A percentile compares a stretch with the other conserved stretches of the same genome.
These are phyloP conservation scores for Trichopria drosophilae DNA, from an alignment of 2,888 invertebrate genomes.

Conservation along the genomic window DNA sequence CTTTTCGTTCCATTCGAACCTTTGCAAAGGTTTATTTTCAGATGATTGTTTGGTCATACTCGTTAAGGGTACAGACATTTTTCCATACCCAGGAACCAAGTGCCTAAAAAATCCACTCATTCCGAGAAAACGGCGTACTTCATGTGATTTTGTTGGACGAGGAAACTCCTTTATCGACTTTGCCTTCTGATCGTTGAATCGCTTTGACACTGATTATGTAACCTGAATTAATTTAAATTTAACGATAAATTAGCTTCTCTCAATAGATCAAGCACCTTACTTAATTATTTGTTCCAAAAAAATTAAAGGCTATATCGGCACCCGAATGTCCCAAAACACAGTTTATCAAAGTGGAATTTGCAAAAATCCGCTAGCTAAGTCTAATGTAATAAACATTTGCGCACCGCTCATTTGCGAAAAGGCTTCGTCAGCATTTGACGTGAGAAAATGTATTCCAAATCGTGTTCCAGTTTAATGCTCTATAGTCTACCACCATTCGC, in stretches of 20 bases:
- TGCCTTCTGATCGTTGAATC: constrained; percentile 3
- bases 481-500: constrained; percentile 12
- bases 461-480: constrained; percentile 1
- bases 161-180: constrained; percentile 4
- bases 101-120: constrained; percentile 10
- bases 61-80: constrained; percentile 1
- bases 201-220: constrained; percentile 6
- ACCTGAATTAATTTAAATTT: no score
- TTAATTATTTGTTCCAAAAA: not conserved
- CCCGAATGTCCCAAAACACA: no score
- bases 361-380: constrained; percentile 10
- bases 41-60: no score
- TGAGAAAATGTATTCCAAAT: no score
- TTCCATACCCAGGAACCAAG: constrained; percentile 7
- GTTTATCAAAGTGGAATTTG: constrained; percentile 9
- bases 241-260: no score
- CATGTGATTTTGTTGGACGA: constrained; percentile 9
- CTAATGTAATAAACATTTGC: constrained; percentile 7
- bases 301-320: no score
- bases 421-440: no score
- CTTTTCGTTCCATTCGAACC: not conserved
- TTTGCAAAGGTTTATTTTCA: no score
- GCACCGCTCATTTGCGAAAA: no score
- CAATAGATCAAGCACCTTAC: not conserved
- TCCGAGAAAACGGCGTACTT: constrained; percentile 7